Conservation (phyloP, 2,113 vertebrate species). For the Hyla sarda region DNA sequence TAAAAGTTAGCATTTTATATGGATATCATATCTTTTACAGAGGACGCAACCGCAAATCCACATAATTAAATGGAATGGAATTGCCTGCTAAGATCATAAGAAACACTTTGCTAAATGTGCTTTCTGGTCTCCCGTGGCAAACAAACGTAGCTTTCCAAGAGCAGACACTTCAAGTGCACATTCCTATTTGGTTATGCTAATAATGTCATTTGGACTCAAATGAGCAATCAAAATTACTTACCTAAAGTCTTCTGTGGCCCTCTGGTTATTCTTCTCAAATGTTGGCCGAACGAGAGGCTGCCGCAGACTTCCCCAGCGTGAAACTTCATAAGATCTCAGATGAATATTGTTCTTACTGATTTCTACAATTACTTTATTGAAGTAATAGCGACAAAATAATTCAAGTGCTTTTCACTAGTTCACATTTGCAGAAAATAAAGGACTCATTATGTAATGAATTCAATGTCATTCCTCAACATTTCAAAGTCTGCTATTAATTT, state of each 20-base stretch:
- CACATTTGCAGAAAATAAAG: constrained; percentile 57
- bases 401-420: constrained; percentile 58
- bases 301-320: constrained; percentile 58
- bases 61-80: constrained; percentile 57
- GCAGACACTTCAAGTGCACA: constrained; percentile 52
- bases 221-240: constrained; percentile 58
- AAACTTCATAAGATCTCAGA: constrained; percentile 55
- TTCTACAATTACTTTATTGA: constrained; percentile 60
- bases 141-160: constrained; percentile 51
- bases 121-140: constrained; percentile 57
- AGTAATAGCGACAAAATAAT: constrained; percentile 57
- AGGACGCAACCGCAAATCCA: constrained; percentile 38
- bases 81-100: constrained; percentile 59
- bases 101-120: constrained; percentile 59
- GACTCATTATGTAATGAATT: constrained; percentile 60
- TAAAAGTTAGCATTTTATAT: constrained; percentile 48
- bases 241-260: constrained; percentile 58
- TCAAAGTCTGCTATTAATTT: constrained; percentile 50
- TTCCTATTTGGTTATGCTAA: constrained; percentile 60
- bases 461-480: constrained; percentile 51
- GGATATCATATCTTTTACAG: constrained; percentile 56
- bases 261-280: constrained; percentile 51
- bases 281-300: constrained; percentile 53
- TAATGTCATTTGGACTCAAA: constrained; percentile 59
- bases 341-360: constrained; percentile 60